Conservation (phyloP, 2,888 invertebrate genomes). For the Charanyca ferruginea region DNA sequence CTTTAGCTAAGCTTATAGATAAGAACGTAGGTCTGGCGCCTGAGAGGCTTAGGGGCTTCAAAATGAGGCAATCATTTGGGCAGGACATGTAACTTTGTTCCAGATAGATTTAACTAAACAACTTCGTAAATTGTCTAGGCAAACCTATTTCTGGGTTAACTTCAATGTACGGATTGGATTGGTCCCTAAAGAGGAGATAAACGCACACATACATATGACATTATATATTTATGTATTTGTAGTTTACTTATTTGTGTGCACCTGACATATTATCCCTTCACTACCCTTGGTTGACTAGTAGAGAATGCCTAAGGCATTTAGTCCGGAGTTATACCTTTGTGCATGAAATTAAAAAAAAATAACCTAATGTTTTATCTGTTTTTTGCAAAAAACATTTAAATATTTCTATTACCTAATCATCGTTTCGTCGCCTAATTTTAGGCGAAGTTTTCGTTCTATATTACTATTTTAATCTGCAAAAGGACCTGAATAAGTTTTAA, state of each 20-base stretch:
- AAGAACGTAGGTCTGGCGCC: slow-evolving; percentile 8
- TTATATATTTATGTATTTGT: no score
- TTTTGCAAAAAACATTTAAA: no score
- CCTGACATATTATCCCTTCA: no score
- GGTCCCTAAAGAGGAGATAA: slow-evolving; percentile 21
- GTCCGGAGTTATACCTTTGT: no score
- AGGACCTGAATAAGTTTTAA: slow-evolving; percentile 2
- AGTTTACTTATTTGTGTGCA: no score
- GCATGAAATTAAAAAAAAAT: neutral
- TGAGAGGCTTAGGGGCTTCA: slow-evolving; percentile 9
- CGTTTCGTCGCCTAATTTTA: neutral
- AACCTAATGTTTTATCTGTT: neutral
- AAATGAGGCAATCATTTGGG: slow-evolving; percentile 29
- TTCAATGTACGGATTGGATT: neutral
- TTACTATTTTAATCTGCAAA: neutral
- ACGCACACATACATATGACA: neutral
- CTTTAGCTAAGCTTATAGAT: slow-evolving; percentile 19
- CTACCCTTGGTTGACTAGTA: no score
- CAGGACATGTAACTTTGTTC: slow-evolving; percentile 24
- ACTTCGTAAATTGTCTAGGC: slow-evolving; percentile 28
- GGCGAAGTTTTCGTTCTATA: neutral
- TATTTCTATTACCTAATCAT: no score
- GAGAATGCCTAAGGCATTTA: no score
- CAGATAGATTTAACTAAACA: slow-evolving; percentile 34
- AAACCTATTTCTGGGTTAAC: slow-evolving; percentile 8